phyloP scores from a whole-genome alignment of 2,797 vertebrate species.

The Onychomys leucogaster region DNA sequence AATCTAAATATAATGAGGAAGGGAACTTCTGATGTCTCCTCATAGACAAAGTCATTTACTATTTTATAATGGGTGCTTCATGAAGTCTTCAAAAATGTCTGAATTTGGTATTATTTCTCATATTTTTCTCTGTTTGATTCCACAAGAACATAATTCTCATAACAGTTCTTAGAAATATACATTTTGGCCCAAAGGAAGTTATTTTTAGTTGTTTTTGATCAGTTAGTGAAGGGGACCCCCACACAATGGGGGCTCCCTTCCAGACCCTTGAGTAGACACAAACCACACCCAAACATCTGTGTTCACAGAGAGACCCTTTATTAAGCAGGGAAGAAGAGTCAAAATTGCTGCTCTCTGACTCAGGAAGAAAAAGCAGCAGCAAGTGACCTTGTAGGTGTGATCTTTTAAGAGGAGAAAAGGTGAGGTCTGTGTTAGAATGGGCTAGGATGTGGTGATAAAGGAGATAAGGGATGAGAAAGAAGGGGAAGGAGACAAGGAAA shows the following conservation, averaged over 20 bases:
- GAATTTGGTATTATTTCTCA: slow-evolving; percentile 35
- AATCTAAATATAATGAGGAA: not conserved
- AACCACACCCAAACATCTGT: not conserved
- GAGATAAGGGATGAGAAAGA: not conserved
- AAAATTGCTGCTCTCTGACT: not conserved
- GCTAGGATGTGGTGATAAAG: not conserved
- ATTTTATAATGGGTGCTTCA: not conserved
- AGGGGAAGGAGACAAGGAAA: not conserved
- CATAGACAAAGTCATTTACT: not conserved
- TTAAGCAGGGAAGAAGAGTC: not conserved
- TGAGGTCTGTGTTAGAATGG: not conserved
- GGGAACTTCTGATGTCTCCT: not conserved
- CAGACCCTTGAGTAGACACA: not conserved
- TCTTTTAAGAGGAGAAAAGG: not conserved
- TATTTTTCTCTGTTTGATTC: not conserved
- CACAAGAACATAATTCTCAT: not conserved
- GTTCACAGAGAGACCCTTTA: not conserved
- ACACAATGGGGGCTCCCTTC: not conserved
- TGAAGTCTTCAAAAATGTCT: not conserved
- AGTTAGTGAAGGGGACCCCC: not conserved
- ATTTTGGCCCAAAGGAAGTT: not conserved
- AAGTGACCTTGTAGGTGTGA: not conserved
- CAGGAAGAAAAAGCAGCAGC: not conserved
- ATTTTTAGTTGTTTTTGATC: not conserved
- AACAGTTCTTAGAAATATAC: not conserved